Base-by-base conservation (phyloP, 2,113 vertebrate species). In the Acrocephalus arundinaceus region DNA sequence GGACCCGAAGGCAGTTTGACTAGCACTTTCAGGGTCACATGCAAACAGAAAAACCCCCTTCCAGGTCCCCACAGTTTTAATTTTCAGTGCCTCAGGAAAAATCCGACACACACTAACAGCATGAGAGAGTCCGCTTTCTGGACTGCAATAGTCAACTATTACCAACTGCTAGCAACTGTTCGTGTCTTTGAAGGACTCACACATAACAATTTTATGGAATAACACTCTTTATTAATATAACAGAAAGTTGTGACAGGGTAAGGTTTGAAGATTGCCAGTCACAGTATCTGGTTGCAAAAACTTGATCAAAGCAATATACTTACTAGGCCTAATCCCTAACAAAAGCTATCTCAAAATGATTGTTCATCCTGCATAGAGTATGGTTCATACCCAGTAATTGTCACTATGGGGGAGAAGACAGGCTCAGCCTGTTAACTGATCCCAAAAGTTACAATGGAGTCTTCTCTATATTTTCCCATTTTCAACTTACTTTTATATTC, bases 71-170 rank as follows among this genome's bases (percentile, higher is more conserved):
- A 6, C 54, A 16, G 37, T 39, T 54, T 54, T 68, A 54, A 27
- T 61, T 46, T 46, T 62, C 41, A 30, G 13, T 48, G 39, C n/a
- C 54, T 51, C 46, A 48, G 48, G 20, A 76, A 75, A 76, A 18
- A 62, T 55, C 24, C 0, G 0, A 48, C 16, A 27, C 6, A 22
- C 15, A 5, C 28, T 33, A 46, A 30, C 11, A 67, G 7, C 7
- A 35, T 61, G 43, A 70, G 41, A 48, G 14, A 48, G 10, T 35
- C 9, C 0, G 0, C 12, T 16, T 62, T 46, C 19, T 0, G 0
- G 24, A 21, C 39, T n/a, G 48, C 16, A n/a, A 24, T 7, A 41
- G 46, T 28, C 9, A 33, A 5, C 5, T 10, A 4, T 35, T 35
- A 19, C 21, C 9, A 19, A 11, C 30, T 68, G 39, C 11, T 11